These are phyloP conservation scores for Epistrophe grossulariae DNA, from an alignment of 2,888 invertebrate genomes.

Conservation along the genomic window DNA sequence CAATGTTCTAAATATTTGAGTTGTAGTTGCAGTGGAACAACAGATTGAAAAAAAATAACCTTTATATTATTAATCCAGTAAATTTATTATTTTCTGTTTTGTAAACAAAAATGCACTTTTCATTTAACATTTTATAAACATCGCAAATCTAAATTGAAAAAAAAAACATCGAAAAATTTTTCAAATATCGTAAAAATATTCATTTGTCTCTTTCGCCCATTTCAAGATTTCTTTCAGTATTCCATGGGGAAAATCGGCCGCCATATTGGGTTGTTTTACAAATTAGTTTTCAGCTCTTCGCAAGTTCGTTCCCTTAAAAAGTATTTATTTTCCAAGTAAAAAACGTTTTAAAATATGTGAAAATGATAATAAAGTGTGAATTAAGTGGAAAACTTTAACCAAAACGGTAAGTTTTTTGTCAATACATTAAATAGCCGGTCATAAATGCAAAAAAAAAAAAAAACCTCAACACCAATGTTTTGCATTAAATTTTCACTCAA, in stretches of 20 bases:
- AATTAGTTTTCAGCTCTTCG: conserved; percentile 59
- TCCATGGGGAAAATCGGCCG: conserved; percentile 63
- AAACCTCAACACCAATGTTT: conserved; percentile 48
- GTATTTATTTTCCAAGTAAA: conserved; percentile 50
- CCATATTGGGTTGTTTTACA: conserved; percentile 68
- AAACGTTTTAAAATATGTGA: conserved; percentile 50
- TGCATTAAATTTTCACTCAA: conserved; percentile 52
- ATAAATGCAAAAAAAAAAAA: conserved; percentile 8
- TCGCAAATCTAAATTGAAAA: neutral
- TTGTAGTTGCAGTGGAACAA: too few species aligned
- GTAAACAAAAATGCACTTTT: conserved; percentile 9
- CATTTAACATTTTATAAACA: conserved; percentile 5
- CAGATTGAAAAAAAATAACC: neutral
- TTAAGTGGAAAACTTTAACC: conserved; percentile 36
- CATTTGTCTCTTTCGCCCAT: conserved; percentile 39
- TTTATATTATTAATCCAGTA: neutral
- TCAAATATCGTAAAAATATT: conserved; percentile 50
- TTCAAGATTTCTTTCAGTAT: conserved; percentile 65
- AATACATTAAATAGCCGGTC: neutral
- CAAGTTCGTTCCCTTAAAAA: conserved; percentile 45
- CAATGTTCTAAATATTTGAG: conserved; percentile 83
- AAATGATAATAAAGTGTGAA: conserved; percentile 65
- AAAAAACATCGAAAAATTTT: conserved; percentile 61
- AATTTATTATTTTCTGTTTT: neutral
- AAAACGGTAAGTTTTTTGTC: conserved; percentile 49